Evolutionary conservation across 2,888 invertebrate genomes (phyloP), one percentile per base, ranked within the genome.

Genomic region (Tinea trinotella): DNA sequence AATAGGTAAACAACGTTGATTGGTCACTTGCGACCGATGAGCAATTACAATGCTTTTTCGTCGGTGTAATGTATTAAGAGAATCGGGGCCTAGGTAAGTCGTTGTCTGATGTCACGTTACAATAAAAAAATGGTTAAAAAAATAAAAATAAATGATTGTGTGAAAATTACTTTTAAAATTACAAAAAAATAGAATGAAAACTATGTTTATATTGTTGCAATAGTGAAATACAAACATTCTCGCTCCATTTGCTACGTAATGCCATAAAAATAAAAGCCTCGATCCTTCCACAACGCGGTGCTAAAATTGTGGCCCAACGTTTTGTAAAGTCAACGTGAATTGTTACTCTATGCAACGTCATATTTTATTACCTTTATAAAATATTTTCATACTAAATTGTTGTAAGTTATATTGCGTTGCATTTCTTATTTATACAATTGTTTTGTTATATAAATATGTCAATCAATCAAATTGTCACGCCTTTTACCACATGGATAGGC

Each of bases 251-350:
- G 15, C 50, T 12, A 50, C 50, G 50, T 50, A 24, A 50, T 24
- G 50, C 50, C 13, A 24, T 50, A 50, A 50, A 50, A 50, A 50
- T 50, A 50, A 50, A 50, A 24, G 50, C 50, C 50, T 46, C 40
- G n/a, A 15, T 12, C 40, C 15, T 13, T n/a, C 12, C 40, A 7
- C 7, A 35, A 1, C 40, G 40, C 13, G 13, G 40, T 7, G 40
- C 40, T 40, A 40, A 4, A 40, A 40, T 40, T 40, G 40, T 15
- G 40, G 40, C 13, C 13, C 40, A 7, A 40, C 40, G 13, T 15
- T 40, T 40, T 40, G 40, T 40, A 40, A 40, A 40, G 13, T 40
- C 40, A 40, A 40, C 40, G 13, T 40, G 40, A 40, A 40, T 40
- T 40, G 40, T 30, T 30, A 30, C 30, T 30, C 30, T n/a, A 30